Evolutionary conservation across 92 coral and sea anemone genomes (phyloP).

Genomic region (Micromussa lordhowensis): DNA sequence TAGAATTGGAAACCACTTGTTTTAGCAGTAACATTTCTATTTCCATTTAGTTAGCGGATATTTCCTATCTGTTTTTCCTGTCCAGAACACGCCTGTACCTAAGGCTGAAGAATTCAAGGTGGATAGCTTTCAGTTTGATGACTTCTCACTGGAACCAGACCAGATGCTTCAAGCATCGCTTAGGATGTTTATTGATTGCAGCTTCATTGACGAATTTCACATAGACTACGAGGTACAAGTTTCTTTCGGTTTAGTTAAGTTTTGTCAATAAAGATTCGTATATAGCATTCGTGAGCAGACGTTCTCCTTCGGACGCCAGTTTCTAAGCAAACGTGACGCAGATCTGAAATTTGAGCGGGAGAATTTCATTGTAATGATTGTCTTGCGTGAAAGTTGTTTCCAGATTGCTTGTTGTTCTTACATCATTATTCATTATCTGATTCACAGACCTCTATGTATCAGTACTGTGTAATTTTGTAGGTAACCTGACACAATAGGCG

Average conservation of each 20-base stretch:
- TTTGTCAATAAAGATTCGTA: not conserved
- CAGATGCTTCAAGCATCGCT: slow-evolving; percentile 95
- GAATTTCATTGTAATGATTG: not conserved
- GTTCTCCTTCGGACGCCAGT: not conserved
- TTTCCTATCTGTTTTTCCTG: not conserved
- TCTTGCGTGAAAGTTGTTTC: no score
- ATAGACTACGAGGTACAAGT: slow-evolving; percentile 88
- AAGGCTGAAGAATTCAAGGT: slow-evolving; percentile 79
- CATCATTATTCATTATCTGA: no score
- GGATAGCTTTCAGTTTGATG: slow-evolving; percentile 89
- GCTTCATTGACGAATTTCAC: slow-evolving; percentile 93
- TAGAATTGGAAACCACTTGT: not conserved
- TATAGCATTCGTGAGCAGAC: not conserved
- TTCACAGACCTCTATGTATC: no score
- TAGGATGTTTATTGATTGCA: slow-evolving; percentile 94
- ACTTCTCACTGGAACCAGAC: slow-evolving; percentile 94
- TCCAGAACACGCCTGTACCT: slow-evolving; percentile 78
- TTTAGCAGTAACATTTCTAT: not conserved
- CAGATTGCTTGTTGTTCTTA: no score
- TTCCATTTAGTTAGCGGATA: not conserved
- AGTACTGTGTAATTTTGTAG: no score
- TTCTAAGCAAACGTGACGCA: not conserved
- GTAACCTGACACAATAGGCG: no score
- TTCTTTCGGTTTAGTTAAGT: not conserved
- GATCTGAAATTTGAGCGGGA: no score